A percentile compares a stretch with the other conserved stretches of the same genome.
phyloP scores from a whole-genome alignment of 2,888 invertebrate genomes.

The Leptopilina myrica region DNA sequence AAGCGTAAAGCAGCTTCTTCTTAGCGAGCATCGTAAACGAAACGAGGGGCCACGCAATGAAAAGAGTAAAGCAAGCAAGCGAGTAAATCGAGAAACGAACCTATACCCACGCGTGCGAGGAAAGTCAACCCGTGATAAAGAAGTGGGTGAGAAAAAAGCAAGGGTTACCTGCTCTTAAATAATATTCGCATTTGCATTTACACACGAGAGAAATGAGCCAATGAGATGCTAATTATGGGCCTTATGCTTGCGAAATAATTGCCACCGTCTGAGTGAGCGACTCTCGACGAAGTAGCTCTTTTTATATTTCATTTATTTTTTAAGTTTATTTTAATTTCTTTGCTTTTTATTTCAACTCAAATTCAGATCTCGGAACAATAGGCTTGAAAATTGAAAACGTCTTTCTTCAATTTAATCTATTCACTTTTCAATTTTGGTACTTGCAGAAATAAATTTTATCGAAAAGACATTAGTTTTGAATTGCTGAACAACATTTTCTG shows the following conservation, averaged over 20 bases:
- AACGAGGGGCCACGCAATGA: slow-evolving; percentile 31
- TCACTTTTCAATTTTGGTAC: background rate
- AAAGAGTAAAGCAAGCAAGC: slow-evolving; percentile 37
- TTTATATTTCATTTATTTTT: background rate
- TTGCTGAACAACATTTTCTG: slow-evolving; percentile 16
- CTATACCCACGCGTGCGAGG: slow-evolving; percentile 41
- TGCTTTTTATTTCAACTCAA: background rate
- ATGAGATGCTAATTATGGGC: slow-evolving; percentile 75
- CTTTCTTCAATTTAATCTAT: background rate
- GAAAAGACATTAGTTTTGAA: slow-evolving; percentile 3
- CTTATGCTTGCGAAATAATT: slow-evolving; percentile 70
- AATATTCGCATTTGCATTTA: slow-evolving; percentile 43
- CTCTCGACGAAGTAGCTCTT: slow-evolving; percentile 23
- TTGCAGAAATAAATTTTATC: slow-evolving; percentile 4
- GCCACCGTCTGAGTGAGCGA: slow-evolving; percentile 27
- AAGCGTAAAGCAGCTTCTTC: slow-evolving; percentile 39
- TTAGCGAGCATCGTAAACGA: slow-evolving; percentile 38
- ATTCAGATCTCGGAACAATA: background rate
- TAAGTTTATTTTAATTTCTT: background rate
- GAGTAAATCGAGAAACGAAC: slow-evolving; percentile 47
- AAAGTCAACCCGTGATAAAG: slow-evolving; percentile 47
- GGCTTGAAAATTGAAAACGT: background rate
- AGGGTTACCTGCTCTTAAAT: slow-evolving; percentile 37
- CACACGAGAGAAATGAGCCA: slow-evolving; percentile 43
- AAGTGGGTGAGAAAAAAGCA: slow-evolving; percentile 45